Conservation (phyloP, 2,888 invertebrate species). For the Cyaniris semiargus region DNA sequence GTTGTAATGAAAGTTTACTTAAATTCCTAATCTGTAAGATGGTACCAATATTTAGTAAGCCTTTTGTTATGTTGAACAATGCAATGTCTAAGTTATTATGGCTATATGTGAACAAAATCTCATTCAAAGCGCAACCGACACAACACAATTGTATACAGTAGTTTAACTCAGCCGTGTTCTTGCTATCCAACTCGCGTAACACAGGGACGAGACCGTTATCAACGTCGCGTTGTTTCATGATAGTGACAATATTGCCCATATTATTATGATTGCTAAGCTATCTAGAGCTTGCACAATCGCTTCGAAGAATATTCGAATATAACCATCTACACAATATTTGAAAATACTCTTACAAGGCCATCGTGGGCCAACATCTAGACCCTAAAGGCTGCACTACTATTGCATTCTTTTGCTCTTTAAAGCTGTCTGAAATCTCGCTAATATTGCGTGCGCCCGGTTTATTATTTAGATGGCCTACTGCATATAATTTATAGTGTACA, state of each 20-base stretch:
- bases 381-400: too few species aligned
- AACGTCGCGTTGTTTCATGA: too few species aligned
- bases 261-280: too few species aligned
- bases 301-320: too few species aligned
- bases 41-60: constrained; percentile 16
- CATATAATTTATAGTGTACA: not conserved
- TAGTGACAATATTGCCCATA: too few species aligned
- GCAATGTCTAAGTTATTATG: constrained; percentile 32
- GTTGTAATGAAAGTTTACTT: not conserved
- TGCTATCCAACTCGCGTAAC: too few species aligned
- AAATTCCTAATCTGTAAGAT: not conserved
- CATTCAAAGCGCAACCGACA: constrained; percentile 54
- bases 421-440: not conserved
- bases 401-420: not conserved
- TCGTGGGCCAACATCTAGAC: too few species aligned
- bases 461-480: not conserved
- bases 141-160: not conserved
- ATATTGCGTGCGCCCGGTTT: too few species aligned
- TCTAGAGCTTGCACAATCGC: too few species aligned
- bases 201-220: too few species aligned
- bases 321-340: too few species aligned
- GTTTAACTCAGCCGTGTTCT: not conserved
- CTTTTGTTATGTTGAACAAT: constrained; percentile 27
- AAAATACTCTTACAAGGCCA: too few species aligned
- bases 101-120: constrained; percentile 52